Evolutionary conservation across 2,113 vertebrate species (phyloP), one percentile per base, ranked within the genome.

Genomic region (Salvator merianae): DNA sequence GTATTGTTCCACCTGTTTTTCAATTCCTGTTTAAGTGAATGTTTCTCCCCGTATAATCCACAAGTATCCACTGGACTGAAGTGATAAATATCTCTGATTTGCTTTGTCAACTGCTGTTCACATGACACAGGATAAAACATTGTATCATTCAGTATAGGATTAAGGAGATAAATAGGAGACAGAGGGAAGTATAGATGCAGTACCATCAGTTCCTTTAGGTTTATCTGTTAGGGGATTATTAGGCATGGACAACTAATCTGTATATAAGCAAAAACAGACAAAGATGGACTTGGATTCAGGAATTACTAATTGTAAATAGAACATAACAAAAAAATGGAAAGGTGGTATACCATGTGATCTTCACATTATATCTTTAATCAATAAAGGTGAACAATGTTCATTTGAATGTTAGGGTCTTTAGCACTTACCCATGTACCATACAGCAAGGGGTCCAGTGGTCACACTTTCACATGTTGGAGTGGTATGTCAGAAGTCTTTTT

Each of bases 11-110:
- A 62, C 2, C 50, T 22, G 10, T 59, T 26, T 24, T 72, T 26
- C 68, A 26, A 22, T 81, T 82, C 59, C 38, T 40, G 22, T 82
- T 59, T 82, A 40, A 81, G 69, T 82, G 6, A 59, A 59, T n/a
- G 26, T 4, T 28, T 72, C 40, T 72, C 59, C 16, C 69, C 53
- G 26, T 81, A 55, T 81, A 53, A 50, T 18, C 50, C 70, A 13
- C 53, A 66, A 69, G n/a, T 70, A 47, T 22, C 66, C 43, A 36
- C 12, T 32, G 69, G 43, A 55, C 30, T 72, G 68, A 38, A 59
- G 32, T 2, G 14, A 38, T 55, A 81, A 81, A 70, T 81, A 38
- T 72, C 32, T 22, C 36, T 26, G 14, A 59, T 59, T 59, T 36
- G 50, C 47, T 30, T 34, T 59, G 32, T 38, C 68, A 53, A 4